Percentiles rank a stretch among this genome's conserved stretches.
These are phyloP conservation scores for Nemurella pictetii DNA, from an alignment of 2,888 invertebrate genomes.

Conservation along the genomic window DNA sequence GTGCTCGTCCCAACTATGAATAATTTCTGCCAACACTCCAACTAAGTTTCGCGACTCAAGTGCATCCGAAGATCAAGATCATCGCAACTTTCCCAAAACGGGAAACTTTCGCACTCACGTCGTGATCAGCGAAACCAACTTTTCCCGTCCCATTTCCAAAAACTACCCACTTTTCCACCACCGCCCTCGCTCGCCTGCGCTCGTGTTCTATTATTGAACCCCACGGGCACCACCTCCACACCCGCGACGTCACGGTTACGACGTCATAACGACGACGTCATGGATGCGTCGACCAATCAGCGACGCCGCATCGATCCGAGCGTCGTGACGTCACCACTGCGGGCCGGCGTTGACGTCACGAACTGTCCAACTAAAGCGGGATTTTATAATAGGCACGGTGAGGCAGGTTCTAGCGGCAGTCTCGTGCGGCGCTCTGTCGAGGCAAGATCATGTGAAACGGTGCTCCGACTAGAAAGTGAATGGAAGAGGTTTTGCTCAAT, in stretches of 20 bases:
- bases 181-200: not conserved
- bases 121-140: not conserved
- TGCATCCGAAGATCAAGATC: not conserved
- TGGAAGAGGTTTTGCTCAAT: not conserved
- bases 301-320: slow-evolving; percentile 4
- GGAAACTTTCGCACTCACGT: not conserved
- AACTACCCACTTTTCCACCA: not conserved
- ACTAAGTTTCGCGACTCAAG: not conserved
- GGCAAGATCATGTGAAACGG: slow-evolving; percentile 5
- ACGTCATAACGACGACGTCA: slow-evolving; percentile 38
- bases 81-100: not conserved
- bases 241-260: slow-evolving; percentile 32
- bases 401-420: slow-evolving; percentile 38
- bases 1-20: not conserved
- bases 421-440: slow-evolving; percentile 36
- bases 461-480: not conserved
- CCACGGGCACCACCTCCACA: slow-evolving; percentile 4
- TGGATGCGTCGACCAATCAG: slow-evolving; percentile 24
- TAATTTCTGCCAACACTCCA: not conserved
- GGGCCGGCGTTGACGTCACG: slow-evolving; percentile 1
- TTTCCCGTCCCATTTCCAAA: not conserved
- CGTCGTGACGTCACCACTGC: not conserved
- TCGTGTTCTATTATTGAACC: slow-evolving; percentile 25
- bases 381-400: slow-evolving; percentile 42
- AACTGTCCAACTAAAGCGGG: slow-evolving; percentile 29